Evolutionary conservation across 2,888 invertebrate genomes (phyloP), one percentile per base, ranked within the genome.

Genomic region (Gymnosoma rotundatum): DNA sequence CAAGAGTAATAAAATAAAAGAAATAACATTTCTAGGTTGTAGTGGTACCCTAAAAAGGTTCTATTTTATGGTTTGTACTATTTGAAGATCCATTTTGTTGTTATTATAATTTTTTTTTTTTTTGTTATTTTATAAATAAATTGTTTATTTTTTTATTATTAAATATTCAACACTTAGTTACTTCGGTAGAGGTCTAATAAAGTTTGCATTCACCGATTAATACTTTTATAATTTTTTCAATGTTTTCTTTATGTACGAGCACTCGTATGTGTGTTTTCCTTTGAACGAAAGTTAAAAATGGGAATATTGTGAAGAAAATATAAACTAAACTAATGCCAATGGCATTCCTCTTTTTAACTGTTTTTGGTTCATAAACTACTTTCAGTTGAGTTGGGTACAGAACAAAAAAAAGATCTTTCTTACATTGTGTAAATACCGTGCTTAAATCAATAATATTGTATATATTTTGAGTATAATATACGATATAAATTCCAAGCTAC

Each of bases 311-410:
- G 56, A 32, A 48, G 54, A 75, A 45, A 16, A 48, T 48, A 56
- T 48, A 21, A 83, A 58, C 18, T 73, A 73, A 75, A 66, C 66
- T 69, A 78, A 78, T 81, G 81, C 86, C 83, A 73, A 75, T 78
- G 78, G 81, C 86, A 73, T 67, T 83, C 52, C 16, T 67, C 16
- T 12, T 36, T 38, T 52, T 63, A 7, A 8, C n/a, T 18, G 48
- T 16, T 48, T 48, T 83, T 67, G 58, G 50, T 83, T 61, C 78
- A 74, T 80, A 79, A 74, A 83, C 78, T 58, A 58, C 76, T 79
- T 84, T 60, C 21, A 20, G 21, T 54, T 61, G 67, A 72, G 52
- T 48, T 14, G 25, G n/a, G 12, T 21, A 21, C 3, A 25, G 25
- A 25, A 32, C 8, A n/a, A n/a, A n/a, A 7, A 45, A 58, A 4